Evolutionary conservation across 2,113 vertebrate genomes (phyloP).

Genomic region (Sturnira hondurensis): DNA sequence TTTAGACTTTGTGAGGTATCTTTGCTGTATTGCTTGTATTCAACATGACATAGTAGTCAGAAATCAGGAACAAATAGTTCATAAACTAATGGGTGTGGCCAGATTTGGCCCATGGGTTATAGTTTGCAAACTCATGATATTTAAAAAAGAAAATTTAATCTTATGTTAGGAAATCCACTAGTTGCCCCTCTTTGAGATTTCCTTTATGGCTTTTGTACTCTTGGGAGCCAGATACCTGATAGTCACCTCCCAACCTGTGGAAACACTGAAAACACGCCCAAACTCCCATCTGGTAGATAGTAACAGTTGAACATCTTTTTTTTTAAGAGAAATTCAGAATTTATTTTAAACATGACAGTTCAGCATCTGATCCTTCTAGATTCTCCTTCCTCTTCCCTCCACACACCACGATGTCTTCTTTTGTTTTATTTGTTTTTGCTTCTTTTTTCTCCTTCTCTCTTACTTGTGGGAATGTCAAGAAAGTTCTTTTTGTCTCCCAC

Average conservation of each 20-base stretch:
- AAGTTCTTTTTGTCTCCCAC: not conserved
- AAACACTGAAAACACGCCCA: not conserved
- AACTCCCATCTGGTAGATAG: not conserved
- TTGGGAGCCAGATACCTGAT: not conserved
- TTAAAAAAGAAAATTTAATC: not conserved
- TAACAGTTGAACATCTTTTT: not conserved
- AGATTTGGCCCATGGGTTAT: not conserved
- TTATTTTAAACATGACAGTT: not conserved
- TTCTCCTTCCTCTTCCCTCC: not conserved
- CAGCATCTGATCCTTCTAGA: not conserved
- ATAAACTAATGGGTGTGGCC: not conserved
- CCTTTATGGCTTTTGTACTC: not conserved
- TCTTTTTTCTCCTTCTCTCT: not conserved
- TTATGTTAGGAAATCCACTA: not conserved
- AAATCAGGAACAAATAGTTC: not conserved
- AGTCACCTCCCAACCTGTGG: not conserved
- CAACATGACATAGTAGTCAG: fast-evolving
- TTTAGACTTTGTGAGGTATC: not conserved
- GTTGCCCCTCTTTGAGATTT: not conserved
- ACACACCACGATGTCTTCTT: not conserved
- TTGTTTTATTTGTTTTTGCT: not conserved
- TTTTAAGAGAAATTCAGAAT: too few species aligned
- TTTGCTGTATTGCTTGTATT: not conserved
- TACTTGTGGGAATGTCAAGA: not conserved
- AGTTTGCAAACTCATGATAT: not conserved